These are phyloP conservation scores for Huso huso DNA, from an alignment of 2,797 vertebrate species.

Conservation along the genomic window DNA sequence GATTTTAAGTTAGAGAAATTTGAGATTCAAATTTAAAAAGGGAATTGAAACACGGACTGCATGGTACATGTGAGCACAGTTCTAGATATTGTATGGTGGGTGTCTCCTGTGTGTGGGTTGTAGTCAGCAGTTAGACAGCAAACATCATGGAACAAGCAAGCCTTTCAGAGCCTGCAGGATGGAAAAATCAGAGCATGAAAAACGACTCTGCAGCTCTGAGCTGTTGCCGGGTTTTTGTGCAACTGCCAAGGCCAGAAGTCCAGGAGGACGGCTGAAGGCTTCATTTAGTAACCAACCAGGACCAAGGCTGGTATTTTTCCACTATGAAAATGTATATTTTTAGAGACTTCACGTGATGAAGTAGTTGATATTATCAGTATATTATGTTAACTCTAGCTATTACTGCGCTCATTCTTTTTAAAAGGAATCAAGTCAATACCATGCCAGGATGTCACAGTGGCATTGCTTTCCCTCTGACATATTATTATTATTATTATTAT, in stretches of 20 bases:
- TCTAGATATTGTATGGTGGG: constrained; percentile 10
- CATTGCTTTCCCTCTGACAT: background rate
- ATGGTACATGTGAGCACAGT: background rate
- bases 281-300: constrained; percentile 25
- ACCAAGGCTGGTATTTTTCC: constrained; percentile 67
- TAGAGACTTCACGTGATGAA: constrained; percentile 42
- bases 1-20: too few species aligned
- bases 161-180: constrained; percentile 67
- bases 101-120: constrained; percentile 25
- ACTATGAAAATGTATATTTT: constrained; percentile 55
- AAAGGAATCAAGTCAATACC: constrained; percentile 1
- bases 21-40: too few species aligned
- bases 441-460: constrained; percentile 3
- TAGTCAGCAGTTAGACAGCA: constrained; percentile 56
- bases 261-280: constrained; percentile 19
- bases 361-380: constrained; percentile 16
- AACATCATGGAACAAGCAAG: constrained; percentile 69
- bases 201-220: constrained; percentile 44
- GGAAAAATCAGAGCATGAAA: constrained; percentile 51
- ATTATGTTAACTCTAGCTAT: constrained; percentile 4
- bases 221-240: constrained; percentile 17
- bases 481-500: background rate
- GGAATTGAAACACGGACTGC: too few species aligned
- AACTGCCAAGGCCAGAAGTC: constrained; percentile 25
- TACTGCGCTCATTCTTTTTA: constrained; percentile 2